Evolutionary conservation across 1,140 invertebrate genomes (phyloP), one percentile per base, ranked within the genome.

Genomic region (Orchesella cincta): DNA sequence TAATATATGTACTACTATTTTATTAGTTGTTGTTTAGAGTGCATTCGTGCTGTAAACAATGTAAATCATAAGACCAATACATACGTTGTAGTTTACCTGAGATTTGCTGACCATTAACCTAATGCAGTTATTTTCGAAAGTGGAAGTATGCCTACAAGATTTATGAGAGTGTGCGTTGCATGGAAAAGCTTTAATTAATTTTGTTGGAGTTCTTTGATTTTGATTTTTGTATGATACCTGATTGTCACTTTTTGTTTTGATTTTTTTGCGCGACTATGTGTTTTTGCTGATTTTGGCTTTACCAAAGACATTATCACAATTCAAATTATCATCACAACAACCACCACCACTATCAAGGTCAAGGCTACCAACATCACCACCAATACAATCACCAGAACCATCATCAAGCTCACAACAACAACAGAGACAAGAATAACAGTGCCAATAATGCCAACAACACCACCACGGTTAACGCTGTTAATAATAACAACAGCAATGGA

Each of bases 321-420:
- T 5, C 5, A 12, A 64, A 23, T 64, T 23, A 64, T 64, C 8
- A 64, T 35, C 71, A 73, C 71, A 36, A 73, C 29, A 20, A 73
- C 29, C 71, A 36, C 29, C 14, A 73, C 71, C 34, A 73, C 71
- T 67, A 67, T 29, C 26, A 67, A 29, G 62, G 62, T 29, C 62
- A 67, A 67, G 33, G 23, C 23, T 57, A 71, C 67, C 16, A 71
- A 3, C 36, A 73, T 51, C 71, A 73, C 33, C 34, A 73, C 33
- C 34, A 73, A n/a, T 46, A 39, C 71, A 73, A 14, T 28, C 67
- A 71, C 5, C 67, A 71, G 31, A 34, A 71, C 23, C 67, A 64
- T 29, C n/a, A 64, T 26, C 29, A 71, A 28, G 12, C 16, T 71
- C 67, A 31, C 67, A 31, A 71, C 67, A 36, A 71, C 67, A 71